A percentile compares a stretch with the other conserved stretches of the same genome.
Evolutionary conservation across 2,797 vertebrate genomes (phyloP).

Genomic region (Psittacula derbiana): DNA sequence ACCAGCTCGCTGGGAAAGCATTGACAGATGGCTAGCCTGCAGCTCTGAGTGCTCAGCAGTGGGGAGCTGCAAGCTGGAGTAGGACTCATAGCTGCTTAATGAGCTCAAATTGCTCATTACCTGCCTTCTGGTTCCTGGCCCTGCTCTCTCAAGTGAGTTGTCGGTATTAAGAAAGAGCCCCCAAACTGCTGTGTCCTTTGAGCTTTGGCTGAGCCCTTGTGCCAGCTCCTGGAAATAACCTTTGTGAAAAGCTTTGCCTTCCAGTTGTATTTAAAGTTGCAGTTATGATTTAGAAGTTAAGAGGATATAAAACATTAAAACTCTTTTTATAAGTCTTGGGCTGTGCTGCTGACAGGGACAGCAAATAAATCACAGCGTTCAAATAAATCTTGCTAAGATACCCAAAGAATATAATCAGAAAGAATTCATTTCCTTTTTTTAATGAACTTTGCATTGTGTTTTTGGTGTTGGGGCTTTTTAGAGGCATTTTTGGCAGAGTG

Average conservation of each 20-base stretch:
- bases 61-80: neutral
- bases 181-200: neutral
- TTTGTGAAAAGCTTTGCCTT: neutral
- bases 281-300: neutral
- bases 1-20: too few relatives aligned
- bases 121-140: neutral
- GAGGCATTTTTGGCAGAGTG: neutral
- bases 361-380: neutral
- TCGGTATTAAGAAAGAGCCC: neutral
- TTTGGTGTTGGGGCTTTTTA: neutral
- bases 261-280: neutral
- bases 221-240: neutral
- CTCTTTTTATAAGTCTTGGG: neutral
- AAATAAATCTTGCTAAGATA: neutral
- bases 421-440: rapidly evolving
- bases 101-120: neutral
- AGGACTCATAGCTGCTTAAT: neutral
- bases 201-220: neutral
- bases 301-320: neutral
- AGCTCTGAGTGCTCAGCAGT: neutral
- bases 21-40: neutral
- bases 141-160: rapidly evolving
- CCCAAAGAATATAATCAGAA: rapidly evolving
- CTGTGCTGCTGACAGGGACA: neutral
- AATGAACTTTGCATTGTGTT: neutral